Conservation (phyloP, 2,797 vertebrate species). For the Eleutherodactylus coqui region DNA sequence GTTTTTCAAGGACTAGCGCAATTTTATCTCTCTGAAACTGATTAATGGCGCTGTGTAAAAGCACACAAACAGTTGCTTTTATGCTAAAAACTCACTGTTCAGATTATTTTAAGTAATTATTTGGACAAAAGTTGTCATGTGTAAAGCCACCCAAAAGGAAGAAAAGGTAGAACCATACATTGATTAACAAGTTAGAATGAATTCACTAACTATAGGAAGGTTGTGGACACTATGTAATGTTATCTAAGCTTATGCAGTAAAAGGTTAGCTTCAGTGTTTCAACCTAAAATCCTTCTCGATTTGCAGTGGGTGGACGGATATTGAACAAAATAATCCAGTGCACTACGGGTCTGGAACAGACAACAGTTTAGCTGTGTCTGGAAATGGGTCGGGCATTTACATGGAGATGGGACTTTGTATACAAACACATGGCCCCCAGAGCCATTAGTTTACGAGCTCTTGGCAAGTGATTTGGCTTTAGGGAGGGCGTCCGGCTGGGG, state of each 20-base stretch:
- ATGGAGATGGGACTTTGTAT: slow-evolving; percentile 39
- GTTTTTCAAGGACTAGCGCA: no score
- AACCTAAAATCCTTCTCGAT: neutral
- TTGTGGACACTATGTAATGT: neutral
- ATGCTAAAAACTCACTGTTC: no score
- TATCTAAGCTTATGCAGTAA: neutral
- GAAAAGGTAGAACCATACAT: neutral
- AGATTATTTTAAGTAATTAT: no score
- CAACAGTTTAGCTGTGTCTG: neutral
- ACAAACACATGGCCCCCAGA: slow-evolving; percentile 54
- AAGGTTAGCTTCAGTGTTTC: neutral
- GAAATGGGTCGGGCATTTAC: neutral
- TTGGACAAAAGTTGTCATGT: no score
- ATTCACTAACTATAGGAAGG: neutral
- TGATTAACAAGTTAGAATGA: neutral
- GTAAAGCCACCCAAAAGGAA: no score
- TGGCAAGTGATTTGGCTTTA: slow-evolving; percentile 32
- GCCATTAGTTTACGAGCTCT: slow-evolving; percentile 46
- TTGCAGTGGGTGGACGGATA: neutral
- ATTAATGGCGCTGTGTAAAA: no score
- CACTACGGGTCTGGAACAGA: neutral
- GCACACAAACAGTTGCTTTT: no score
- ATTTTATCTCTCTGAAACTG: no score
- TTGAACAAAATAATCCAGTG: neutral
- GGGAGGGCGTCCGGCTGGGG: slow-evolving; percentile 22